These are phyloP conservation scores for Gymnoscelis rufifasciata DNA, from an alignment of 2,888 invertebrate genomes.

Conservation along the genomic window DNA sequence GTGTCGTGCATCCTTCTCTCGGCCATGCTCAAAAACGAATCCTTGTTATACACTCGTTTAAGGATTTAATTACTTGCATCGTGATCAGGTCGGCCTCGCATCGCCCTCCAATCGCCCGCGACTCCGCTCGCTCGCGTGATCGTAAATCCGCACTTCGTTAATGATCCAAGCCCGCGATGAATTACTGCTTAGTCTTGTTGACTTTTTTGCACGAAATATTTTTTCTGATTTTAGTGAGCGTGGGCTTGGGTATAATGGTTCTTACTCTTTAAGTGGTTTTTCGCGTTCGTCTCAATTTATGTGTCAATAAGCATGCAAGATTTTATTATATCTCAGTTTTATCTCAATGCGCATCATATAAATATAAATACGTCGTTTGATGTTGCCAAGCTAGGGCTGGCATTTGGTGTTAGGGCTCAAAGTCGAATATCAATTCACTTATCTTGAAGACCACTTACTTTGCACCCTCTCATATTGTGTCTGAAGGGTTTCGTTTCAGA, in stretches of 20 bases:
- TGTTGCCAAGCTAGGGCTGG: slow-evolving; percentile 33
- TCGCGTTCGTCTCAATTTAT: slow-evolving; percentile 67
- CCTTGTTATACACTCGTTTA: slow-evolving; percentile 76
- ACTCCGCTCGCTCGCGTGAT: slow-evolving; percentile 59
- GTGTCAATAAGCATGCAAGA: slow-evolving; percentile 60
- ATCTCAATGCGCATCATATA: slow-evolving; percentile 48
- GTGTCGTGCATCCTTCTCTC: slow-evolving; percentile 56
- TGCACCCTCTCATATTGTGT: slow-evolving; percentile 16
- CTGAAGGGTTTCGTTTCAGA: slow-evolving; percentile 20
- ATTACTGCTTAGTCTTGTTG: slow-evolving; percentile 68
- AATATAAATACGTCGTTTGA: slow-evolving; percentile 43
- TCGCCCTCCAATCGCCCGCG: slow-evolving; percentile 30
- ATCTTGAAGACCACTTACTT: slow-evolving; percentile 12
- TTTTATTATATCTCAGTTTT: slow-evolving; percentile 52
- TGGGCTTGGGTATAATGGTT: slow-evolving; percentile 63
- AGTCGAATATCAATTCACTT: slow-evolving; percentile 14
- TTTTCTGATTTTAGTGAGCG: slow-evolving; percentile 60
- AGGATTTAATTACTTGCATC: slow-evolving; percentile 74
- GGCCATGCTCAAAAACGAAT: slow-evolving; percentile 62
- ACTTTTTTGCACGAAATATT: slow-evolving; percentile 63
- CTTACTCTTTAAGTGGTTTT: slow-evolving; percentile 67
- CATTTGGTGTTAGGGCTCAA: slow-evolving; percentile 19
- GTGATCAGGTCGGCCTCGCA: neutral
- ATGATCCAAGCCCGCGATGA: slow-evolving; percentile 68
- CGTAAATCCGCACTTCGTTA: slow-evolving; percentile 73